Evolutionary conservation across 2,797 vertebrate species (phyloP), one percentile per base, ranked within the genome.

Genomic region (Aeoliscus strigatus): DNA sequence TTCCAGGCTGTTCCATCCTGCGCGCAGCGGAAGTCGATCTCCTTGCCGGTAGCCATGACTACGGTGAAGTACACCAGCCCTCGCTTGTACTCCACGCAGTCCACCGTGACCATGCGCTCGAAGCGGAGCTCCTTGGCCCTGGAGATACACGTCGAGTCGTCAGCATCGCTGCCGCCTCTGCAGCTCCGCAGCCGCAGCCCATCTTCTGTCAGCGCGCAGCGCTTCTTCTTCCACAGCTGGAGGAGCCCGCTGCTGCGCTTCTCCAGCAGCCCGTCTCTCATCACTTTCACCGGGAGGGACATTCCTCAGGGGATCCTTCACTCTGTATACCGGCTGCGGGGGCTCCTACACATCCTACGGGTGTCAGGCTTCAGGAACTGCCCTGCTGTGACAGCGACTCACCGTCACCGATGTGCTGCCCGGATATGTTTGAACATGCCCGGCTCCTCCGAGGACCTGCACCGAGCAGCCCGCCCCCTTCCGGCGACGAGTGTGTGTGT

Each of bases 201-300:
- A 16, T 90, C 89, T 41, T 95, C 93, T 0, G 91, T 90, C 55
- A 95, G 87, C 47, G 93, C 85, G 77, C 93, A 95, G 28, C 88
- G 89, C 66, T 96, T 96, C 62, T 87, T 90, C 82, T 96, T 94
- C 93, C 93, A 95, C 51, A 91, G 88, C 86, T 94, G 93, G 75
- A 96, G 87, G 42, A 96, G 89, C 4, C 93, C 93, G 33, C 92
- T 91, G 53, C 93, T 93, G 69, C 93, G 88, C 82, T 96, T 96
- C 90, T 96, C 93, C 87, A 96, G 65, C 79, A 89, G 60, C 25
- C 93, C 93, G 65, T 94, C 93, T 15, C 88, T 78, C 61, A 91
- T 88, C 79, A 90, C 90, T 40, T 89, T 85, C 38, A 70, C 77
- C 0, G 81, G 66, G 14, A 60, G 12, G 17, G 82, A 80, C 83